Base-by-base conservation (phyloP, 2,888 invertebrate genomes). In the Drosophila acutilabella region DNA sequence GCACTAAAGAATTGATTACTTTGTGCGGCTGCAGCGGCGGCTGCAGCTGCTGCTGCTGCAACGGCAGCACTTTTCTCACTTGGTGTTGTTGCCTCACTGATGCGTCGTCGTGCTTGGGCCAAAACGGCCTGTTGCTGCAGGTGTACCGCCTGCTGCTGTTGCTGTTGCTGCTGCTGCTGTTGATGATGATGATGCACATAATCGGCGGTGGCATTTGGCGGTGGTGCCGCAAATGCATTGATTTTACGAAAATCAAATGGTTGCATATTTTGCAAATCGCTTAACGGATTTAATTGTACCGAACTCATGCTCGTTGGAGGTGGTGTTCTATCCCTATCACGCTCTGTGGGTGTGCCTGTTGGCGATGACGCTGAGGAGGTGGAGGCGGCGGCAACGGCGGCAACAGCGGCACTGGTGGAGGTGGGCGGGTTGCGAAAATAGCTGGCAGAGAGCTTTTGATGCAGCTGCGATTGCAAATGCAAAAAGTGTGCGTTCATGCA, bases 251-350 rank as follows among this genome's bases (percentile, higher is more conserved):
- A 98, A 92, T 98, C 98, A 91, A 98, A 98, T 0, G 98, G 98
- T 90, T 98, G 98, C 98, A 98, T 98, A 88, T 96, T 98, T 93
- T 98, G 98, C 51, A 98, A 93, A 86, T 97, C 95, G 92, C 96
- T 97, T 73, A 98, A 93, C 3, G 98, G 98, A 93, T 95, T 95
- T 89, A 94, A 82, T 73, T 50, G 84, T 47, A 18, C 81, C 61
- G 73, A 75, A 18, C 73, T 64, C 69, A 71, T 69, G 65, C 71
- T 70, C 58, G 80, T 52, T 38, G 62, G 50, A 11, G 59, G 60
- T 44, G 60, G 45, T 50, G 64, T 11, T 40, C 36, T 36, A 13
- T 11, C 56, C 47, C 13, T 42, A 4, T 7, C 56, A 40, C 58
- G 52, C 14, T 62, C 57, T 42, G 36, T 20, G 30, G 44, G 36